Conservation (phyloP, 2,797 vertebrate species). For the Chrysolophus pictus region DNA sequence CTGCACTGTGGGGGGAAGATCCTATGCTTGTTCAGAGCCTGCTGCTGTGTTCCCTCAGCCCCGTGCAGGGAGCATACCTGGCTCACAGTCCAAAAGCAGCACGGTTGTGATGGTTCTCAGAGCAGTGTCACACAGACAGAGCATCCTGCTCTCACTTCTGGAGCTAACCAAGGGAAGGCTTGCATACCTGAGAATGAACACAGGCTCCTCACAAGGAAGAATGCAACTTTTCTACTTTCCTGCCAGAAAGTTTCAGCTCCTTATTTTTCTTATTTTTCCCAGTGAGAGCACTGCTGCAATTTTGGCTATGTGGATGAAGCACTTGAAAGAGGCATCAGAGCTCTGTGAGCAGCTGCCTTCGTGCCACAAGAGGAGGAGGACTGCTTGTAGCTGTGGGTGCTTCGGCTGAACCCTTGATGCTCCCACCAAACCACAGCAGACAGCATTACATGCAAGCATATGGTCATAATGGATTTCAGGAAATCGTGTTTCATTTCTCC, state of each 20-base stretch:
- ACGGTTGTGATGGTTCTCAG: background rate
- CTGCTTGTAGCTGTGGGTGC: background rate
- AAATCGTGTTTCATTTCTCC: background rate
- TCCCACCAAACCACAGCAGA: background rate
- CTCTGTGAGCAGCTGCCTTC: background rate
- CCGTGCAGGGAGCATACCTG: accelerated
- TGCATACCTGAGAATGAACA: background rate
- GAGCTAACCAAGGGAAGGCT: background rate
- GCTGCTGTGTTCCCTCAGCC: background rate
- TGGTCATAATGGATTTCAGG: background rate
- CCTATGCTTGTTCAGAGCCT: background rate
- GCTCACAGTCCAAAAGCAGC: background rate
- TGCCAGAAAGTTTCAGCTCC: background rate
- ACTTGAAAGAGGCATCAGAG: background rate
- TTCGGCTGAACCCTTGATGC: background rate
- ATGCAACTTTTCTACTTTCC: background rate
- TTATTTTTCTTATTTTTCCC: background rate
- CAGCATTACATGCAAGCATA: background rate
- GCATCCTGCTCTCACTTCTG: background rate
- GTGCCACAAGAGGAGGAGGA: background rate
- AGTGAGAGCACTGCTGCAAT: background rate
- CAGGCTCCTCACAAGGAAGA: background rate
- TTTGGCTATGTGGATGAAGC: background rate
- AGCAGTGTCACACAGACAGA: accelerated
- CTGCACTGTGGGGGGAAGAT: background rate